These are phyloP conservation scores for Patella pellucida DNA, from an alignment of 2,888 invertebrate species.

Conservation along the genomic window DNA sequence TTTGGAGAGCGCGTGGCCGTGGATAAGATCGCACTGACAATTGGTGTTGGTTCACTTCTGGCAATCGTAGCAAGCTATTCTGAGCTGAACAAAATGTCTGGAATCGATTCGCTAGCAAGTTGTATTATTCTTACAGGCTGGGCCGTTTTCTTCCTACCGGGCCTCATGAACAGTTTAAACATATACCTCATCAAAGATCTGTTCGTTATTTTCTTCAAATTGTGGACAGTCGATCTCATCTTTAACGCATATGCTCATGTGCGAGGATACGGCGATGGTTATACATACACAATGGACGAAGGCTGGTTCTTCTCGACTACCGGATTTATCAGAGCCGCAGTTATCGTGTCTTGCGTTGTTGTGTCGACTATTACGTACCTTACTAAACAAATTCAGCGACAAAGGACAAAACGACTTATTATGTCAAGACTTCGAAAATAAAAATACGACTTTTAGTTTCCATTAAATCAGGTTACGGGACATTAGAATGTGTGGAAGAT, in stretches of 20 bases:
- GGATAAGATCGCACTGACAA: neutral
- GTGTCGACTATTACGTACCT: neutral
- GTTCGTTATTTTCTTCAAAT: neutral
- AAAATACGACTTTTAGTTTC: neutral
- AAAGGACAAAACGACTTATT: neutral
- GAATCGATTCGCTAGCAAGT: neutral
- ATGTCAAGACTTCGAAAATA: neutral
- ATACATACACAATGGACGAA: neutral
- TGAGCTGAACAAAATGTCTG: neutral
- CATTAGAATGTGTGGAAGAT: too few species aligned
- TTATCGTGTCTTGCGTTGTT: neutral
- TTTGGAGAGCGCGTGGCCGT: neutral
- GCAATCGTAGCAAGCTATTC: neutral
- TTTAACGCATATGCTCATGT: neutral
- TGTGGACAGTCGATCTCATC: neutral
- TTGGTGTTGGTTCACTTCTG: neutral
- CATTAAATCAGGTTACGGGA: neutral
- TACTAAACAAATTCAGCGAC: neutral
- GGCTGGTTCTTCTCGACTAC: neutral
- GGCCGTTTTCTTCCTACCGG: neutral
- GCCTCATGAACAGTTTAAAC: neutral
- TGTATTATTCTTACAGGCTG: neutral
- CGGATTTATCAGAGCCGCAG: neutral
- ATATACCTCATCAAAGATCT: neutral
- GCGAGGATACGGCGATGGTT: constrained; percentile 1